These are phyloP conservation scores for Andrena flavipes DNA, from an alignment of 2,888 invertebrate species.

Conservation along the genomic window DNA sequence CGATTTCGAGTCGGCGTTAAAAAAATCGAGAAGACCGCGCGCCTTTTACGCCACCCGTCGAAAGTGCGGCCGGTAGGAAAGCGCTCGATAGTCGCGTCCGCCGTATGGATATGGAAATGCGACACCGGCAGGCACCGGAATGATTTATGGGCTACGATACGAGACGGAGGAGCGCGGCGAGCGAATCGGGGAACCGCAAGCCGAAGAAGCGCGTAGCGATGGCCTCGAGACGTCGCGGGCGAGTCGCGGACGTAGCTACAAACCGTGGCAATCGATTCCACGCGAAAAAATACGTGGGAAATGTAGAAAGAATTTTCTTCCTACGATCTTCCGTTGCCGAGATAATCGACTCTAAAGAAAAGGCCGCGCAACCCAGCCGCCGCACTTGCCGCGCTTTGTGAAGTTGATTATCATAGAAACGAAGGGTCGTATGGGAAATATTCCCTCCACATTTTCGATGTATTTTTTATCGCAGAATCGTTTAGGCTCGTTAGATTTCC, in stretches of 20 bases:
- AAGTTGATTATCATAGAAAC: no score
- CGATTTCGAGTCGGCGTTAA: no score
- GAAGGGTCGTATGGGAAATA: no score
- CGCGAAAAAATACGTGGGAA: no score
- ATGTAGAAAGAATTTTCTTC: neutral
- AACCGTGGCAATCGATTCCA: no score
- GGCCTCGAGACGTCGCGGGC: conserved; percentile 15
- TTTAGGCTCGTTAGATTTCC: no score
- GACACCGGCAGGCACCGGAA: conserved; percentile 21
- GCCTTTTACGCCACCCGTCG: neutral
- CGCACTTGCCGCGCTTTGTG: no score
- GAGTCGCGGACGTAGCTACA: neutral
- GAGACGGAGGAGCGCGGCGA: neutral
- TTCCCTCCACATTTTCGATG: no score
- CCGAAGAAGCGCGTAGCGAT: conserved; percentile 11
- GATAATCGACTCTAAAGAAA: neutral
- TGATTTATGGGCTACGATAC: conserved; percentile 42
- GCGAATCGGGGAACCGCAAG: conserved; percentile 1
- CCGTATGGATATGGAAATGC: conserved; percentile 23
- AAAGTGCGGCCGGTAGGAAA: conserved; percentile 8
- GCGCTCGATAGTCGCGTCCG: neutral
- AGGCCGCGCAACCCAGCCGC: no score
- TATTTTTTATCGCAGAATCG: no score
- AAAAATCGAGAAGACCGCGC: neutral
- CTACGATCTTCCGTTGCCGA: neutral